Evolutionary conservation across 1,140 invertebrate species (phyloP), one percentile per base, ranked within the genome.

Genomic region (Platyscapa corneri): DNA sequence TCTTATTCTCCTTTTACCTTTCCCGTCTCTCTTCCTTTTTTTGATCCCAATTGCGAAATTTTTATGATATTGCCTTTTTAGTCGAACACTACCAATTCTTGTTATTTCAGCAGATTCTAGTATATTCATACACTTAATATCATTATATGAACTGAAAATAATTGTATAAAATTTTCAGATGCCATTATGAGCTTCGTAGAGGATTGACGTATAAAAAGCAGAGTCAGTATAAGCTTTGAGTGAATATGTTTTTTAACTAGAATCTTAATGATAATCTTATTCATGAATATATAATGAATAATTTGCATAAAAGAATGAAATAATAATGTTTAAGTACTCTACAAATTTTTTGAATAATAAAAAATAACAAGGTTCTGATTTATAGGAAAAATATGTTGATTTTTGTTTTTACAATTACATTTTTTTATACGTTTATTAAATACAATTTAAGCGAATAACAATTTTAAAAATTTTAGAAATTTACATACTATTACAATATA

Each of bases 261-360:
- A 18, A 42, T 74, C 37, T 42, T 42, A 12, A 74, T 42, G 70
- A 42, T 74, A 74, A 74, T 74, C 34, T 74, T 42, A 74, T 74
- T 74, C 37, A 74, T 74, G 70, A 74, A 74, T 74, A 74, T 20
- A 39, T 74, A 74, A 74, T 42, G 70, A 37, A 74, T 74, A 74
- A 74, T 74, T 74, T 42, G n/a, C 70, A 74, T 74, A 74, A 39
- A 74, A 39, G 70, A 74, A 74, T 74, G 37, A 74, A 74, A 70
- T 37, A 12, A 37, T 70, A 70, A 37, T 23, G 23, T 37, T 37
- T 37, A 20, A 37, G 20, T 70, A 37, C 18, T 70, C 8, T 37
- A 23, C 3, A n/a, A 70, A 37, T 37, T 37, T 34, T 37, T 70
- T 20, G 18, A 32, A 67, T 16, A 67, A 32, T 32, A 32, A 67